These are phyloP conservation scores for Tenthredo distinguenda DNA, from an alignment of 2,888 invertebrate species.

Conservation along the genomic window DNA sequence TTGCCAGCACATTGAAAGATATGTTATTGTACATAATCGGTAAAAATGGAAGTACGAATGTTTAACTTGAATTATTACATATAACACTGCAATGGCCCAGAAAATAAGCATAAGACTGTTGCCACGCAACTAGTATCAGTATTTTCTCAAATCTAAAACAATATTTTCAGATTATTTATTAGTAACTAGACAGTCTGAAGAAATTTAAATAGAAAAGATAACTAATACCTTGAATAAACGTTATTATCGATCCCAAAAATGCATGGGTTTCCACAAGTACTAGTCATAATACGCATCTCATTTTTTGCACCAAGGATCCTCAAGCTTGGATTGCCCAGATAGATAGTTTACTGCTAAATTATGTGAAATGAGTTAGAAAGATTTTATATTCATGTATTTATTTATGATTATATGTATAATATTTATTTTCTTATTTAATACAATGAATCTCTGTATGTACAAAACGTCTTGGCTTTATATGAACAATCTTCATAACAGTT, in stretches of 20 bases:
- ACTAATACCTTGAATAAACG: background rate
- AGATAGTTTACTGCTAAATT: background rate
- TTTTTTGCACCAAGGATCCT: background rate
- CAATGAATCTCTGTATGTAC: conserved; percentile 28
- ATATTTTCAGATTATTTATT: conserved; percentile 17
- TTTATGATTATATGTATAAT: conserved; percentile 12
- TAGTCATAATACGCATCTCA: conserved; percentile 32
- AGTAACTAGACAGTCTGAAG: background rate
- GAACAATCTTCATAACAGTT: background rate
- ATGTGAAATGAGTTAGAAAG: conserved; percentile 10
- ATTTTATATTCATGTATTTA: conserved; percentile 23
- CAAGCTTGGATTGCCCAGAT: conserved; percentile 11
- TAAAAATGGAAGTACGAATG: conserved; percentile 11
- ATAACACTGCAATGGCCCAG: background rate
- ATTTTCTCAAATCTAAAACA: background rate
- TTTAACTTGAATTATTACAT: background rate
- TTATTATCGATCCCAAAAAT: background rate
- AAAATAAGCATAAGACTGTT: background rate
- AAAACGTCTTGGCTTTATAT: conserved; percentile 8
- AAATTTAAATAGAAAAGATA: background rate
- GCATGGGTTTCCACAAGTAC: conserved; percentile 32
- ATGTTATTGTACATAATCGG: conserved; percentile 20
- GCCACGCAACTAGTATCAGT: background rate
- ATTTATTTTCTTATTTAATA: conserved; percentile 33
- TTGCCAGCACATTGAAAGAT: background rate